These are phyloP conservation scores for Equus quagga DNA, from an alignment of 2,113 vertebrate species.

Conservation along the genomic window DNA sequence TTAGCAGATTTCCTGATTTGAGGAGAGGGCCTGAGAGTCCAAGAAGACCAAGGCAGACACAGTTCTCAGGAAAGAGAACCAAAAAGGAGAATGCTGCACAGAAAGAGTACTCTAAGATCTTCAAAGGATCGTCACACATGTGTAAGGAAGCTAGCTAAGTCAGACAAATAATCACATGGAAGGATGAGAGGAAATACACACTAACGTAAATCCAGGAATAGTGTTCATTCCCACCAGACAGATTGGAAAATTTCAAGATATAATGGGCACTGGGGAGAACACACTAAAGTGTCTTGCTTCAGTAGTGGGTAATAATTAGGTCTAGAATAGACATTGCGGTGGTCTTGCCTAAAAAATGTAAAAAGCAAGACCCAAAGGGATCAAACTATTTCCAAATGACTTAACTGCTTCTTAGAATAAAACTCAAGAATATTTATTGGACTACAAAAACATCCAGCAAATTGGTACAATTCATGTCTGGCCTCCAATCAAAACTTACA, in stretches of 20 bases:
- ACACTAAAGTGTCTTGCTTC: not conserved
- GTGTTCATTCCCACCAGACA: not conserved
- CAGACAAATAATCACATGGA: not conserved
- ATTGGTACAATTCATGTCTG: not conserved
- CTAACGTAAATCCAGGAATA: rapidly evolving
- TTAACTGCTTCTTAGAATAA: not conserved
- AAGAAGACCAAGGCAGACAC: not conserved
- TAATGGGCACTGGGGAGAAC: not conserved
- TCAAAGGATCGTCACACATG: not conserved
- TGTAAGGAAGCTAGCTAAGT: not conserved
- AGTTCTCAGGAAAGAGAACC: not conserved
- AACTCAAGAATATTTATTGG: not conserved
- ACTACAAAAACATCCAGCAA: not conserved
- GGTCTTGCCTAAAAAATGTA: not conserved
- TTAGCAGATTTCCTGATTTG: not conserved
- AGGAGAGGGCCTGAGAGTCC: rapidly evolving
- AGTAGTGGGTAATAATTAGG: not conserved
- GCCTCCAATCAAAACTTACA: not conserved
- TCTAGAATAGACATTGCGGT: not conserved
- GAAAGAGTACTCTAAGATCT: not conserved
- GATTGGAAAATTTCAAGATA: not conserved
- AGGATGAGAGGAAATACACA: not conserved
- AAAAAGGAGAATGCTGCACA: not conserved
- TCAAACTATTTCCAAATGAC: not conserved
- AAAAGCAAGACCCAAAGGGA: not conserved